A percentile compares a stretch with the other conserved stretches of the same genome.
Conservation (phyloP, 2,888 invertebrate species). For the Colletes collaris region DNA sequence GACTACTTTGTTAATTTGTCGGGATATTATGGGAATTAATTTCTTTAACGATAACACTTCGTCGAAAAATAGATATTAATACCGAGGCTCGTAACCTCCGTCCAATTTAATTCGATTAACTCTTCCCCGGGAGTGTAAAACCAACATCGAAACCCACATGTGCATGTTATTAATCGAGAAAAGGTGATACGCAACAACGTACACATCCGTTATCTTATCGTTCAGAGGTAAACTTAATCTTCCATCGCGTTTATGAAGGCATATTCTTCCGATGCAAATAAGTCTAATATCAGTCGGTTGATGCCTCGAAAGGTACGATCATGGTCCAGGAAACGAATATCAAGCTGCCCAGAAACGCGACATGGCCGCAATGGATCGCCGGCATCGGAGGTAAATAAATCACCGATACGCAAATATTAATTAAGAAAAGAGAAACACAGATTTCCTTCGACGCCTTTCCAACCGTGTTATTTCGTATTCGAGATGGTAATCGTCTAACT, state of each 20-base stretch:
- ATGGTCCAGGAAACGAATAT: constrained; percentile 34
- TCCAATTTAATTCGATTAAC: too few species aligned
- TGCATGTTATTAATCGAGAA: too few species aligned
- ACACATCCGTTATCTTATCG: constrained; percentile 43
- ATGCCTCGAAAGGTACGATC: not conserved
- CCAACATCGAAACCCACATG: too few species aligned
- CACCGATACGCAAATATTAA: not conserved
- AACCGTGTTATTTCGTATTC: too few species aligned
- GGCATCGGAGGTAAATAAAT: constrained; percentile 54
- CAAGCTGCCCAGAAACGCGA: not conserved
- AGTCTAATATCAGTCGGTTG: not conserved
- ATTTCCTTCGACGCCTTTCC: not conserved
- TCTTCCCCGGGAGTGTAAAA: too few species aligned
- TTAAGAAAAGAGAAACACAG: not conserved
- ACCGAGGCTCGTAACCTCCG: too few species aligned
- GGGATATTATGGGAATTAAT: too few species aligned
- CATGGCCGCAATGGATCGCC: constrained; percentile 67
- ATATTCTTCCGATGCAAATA: constrained; percentile 1
- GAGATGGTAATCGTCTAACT: not conserved
- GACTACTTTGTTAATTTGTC: too few species aligned
- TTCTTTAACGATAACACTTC: too few species aligned
- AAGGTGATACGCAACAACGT: not conserved
- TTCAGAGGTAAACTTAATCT: not conserved
- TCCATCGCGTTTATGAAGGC: not conserved
- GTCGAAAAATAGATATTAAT: too few species aligned